Conservation (phyloP, 2,797 vertebrate species). For the Sebastes oblongus region DNA sequence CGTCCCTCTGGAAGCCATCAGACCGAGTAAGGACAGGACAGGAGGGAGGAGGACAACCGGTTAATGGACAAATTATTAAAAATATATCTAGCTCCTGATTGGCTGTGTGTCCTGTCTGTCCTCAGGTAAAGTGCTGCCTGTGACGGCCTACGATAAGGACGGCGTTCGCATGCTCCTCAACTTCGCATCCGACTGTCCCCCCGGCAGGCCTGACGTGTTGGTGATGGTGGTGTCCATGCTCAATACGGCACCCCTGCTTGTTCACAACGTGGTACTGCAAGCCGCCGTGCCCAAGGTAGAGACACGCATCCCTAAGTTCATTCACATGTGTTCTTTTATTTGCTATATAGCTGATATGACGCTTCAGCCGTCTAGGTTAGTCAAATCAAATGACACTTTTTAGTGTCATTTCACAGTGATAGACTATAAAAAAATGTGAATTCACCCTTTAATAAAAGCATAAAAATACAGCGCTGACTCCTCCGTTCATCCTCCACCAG, state of each 20-base stretch:
- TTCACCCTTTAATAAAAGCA: background rate
- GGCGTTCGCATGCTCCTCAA: slow-evolving; percentile 94
- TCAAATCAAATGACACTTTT: background rate
- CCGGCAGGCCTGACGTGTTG: slow-evolving; percentile 87
- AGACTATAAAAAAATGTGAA: background rate
- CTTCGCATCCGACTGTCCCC: slow-evolving; percentile 92
- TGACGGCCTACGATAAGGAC: slow-evolving; percentile 94
- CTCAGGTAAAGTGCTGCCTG: slow-evolving; percentile 89
- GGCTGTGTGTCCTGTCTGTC: background rate
- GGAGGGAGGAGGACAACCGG: background rate
- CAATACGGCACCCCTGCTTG: slow-evolving; percentile 88
- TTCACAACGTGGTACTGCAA: slow-evolving; percentile 89
- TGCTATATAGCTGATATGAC: background rate
- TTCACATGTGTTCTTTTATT: background rate
- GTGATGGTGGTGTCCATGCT: slow-evolving; percentile 97
- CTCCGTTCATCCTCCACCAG: slow-evolving; percentile 66
- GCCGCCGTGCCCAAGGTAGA: slow-evolving; percentile 96
- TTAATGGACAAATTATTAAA: background rate
- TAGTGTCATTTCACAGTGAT: background rate
- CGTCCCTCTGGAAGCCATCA: slow-evolving; percentile 91
- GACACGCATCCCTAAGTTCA: background rate
- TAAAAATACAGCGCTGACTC: background rate
- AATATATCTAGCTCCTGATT: too few relatives aligned
- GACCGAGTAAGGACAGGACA: slow-evolving; percentile 87
- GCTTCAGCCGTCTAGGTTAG: background rate